These are phyloP conservation scores for Menura novaehollandiae DNA, from an alignment of 2,113 vertebrate species.

Conservation along the genomic window DNA sequence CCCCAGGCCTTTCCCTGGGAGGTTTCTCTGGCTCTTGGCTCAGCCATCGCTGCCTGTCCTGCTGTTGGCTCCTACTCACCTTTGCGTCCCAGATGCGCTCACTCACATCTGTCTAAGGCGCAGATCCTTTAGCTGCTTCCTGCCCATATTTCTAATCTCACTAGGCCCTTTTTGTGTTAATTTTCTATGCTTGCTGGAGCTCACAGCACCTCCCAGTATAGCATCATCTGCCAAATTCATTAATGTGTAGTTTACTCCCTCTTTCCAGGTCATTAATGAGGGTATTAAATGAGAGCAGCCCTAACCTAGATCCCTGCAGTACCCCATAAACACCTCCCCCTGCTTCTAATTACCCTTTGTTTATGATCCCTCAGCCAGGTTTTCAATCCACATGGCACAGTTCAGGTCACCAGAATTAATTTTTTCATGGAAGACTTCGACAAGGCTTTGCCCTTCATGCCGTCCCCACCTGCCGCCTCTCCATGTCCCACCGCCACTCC, in stretches of 20 bases:
- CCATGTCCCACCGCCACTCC: neutral
- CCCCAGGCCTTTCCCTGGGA: neutral
- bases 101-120: neutral
- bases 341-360: conserved; percentile 71
- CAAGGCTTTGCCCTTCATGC: neutral
- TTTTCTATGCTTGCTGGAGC: conserved; percentile 38
- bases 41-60: neutral
- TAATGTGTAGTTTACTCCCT: conserved; percentile 63
- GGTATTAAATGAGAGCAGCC: conserved; percentile 62
- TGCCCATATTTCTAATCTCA: conserved; percentile 19
- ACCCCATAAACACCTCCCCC: conserved; percentile 61
- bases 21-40: neutral
- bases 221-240: conserved; percentile 68
- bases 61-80: accelerated
- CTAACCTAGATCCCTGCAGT: conserved; percentile 59
- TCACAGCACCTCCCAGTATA: conserved; percentile 51
- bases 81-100: neutral
- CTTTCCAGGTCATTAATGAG: conserved; percentile 68
- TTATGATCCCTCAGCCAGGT: conserved; percentile 58
- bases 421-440: neutral
- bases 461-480: neutral
- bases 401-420: conserved; percentile 61
- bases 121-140: neutral
- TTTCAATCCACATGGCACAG: conserved; percentile 39
- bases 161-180: conserved; percentile 38